These are phyloP conservation scores for Psittacula derbiana DNA, from an alignment of 2,797 vertebrate species.

Conservation along the genomic window DNA sequence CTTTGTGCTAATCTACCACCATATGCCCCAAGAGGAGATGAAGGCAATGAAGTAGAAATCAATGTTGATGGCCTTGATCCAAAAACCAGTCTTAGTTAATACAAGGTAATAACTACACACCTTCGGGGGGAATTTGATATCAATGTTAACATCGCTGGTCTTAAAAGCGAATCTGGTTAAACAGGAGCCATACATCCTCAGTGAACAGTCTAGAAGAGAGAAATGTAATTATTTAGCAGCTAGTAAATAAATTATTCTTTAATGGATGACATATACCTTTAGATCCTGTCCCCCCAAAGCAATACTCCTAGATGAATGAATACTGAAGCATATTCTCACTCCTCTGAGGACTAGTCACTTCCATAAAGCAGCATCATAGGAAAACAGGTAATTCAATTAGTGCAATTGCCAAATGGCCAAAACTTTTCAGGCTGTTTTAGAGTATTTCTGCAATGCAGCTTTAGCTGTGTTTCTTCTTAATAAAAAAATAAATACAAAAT, in stretches of 20 bases:
- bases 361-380: not conserved
- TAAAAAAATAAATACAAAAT: not conserved
- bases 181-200: conserved; percentile 94
- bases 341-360: not conserved
- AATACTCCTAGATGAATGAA: not conserved
- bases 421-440: not conserved
- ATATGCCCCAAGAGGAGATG: not conserved
- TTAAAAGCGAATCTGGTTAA: conserved; percentile 95
- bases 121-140: conserved; percentile 88
- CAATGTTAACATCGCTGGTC: conserved; percentile 94
- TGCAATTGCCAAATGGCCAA: not conserved
- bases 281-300: not conserved
- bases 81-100: not conserved
- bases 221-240: not conserved
- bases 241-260: not conserved
- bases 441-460: not conserved
- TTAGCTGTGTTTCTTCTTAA: not conserved
- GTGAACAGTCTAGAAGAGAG: conserved; percentile 86
- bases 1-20: not conserved
- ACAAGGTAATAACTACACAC: conserved; percentile 76
- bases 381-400: not conserved
- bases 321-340: not conserved
- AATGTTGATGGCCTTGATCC: not conserved
- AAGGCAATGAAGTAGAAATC: not conserved
- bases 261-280: not conserved